A percentile compares a stretch with the other conserved stretches of the same genome.
These are phyloP conservation scores for Philotrypesis tridentata DNA, from an alignment of 1,140 invertebrate species.

Conservation along the genomic window DNA sequence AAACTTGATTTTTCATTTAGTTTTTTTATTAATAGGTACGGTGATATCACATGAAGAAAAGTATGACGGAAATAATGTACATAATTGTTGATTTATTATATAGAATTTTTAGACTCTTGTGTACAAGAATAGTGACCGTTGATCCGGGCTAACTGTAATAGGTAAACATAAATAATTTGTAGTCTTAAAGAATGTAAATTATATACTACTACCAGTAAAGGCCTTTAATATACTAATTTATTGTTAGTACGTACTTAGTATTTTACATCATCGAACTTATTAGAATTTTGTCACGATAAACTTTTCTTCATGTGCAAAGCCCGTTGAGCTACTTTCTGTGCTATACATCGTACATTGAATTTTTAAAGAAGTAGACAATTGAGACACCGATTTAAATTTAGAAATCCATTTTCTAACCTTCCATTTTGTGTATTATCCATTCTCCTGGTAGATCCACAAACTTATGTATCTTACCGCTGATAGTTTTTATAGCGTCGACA, in stretches of 20 bases:
- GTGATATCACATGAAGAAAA: not conserved
- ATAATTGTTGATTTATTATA: not conserved
- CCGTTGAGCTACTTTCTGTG: not conserved
- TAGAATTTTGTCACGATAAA: conserved; percentile 8
- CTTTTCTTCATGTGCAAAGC: conserved; percentile 12
- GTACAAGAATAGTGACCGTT: not conserved
- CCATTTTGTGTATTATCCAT: not conserved
- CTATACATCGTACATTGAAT: not conserved
- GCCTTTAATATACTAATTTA: not conserved
- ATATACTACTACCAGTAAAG: not conserved
- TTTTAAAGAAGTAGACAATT: not conserved
- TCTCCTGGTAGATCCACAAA: too few species aligned
- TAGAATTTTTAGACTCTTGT: not conserved
- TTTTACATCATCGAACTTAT: not conserved
- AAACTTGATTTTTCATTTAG: too few species aligned
- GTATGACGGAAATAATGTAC: not conserved
- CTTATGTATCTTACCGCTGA: too few species aligned
- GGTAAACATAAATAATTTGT: too few species aligned
- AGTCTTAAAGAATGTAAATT: not conserved
- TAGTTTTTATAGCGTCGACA: too few species aligned
- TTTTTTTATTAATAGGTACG: not conserved
- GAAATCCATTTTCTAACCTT: not conserved
- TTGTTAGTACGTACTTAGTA: not conserved
- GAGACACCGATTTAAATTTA: not conserved
- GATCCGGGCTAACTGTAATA: too few species aligned